Base-by-base conservation (phyloP, 2,113 vertebrate genomes). In the Caranx melampygus region DNA sequence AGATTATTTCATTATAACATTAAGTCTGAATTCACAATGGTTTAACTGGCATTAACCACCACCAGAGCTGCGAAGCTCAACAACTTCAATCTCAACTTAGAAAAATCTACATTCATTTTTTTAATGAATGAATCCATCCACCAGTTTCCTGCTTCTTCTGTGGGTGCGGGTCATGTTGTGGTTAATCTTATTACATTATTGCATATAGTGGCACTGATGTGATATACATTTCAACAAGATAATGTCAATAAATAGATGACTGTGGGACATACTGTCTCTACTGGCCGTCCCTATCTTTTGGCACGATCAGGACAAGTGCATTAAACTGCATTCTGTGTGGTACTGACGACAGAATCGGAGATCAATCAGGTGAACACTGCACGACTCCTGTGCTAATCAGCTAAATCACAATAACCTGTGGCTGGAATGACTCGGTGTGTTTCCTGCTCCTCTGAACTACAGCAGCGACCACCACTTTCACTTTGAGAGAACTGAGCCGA, bases 401-500 rank as follows among this genome's bases (percentile, higher is more conserved):
- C 6, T 20, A 5, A 45, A 47, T 62, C 8, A 45, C 33, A 12
- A n/a, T 33, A 35, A 44, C 26, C 4, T 15, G 15, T 14, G 35
- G 7, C 21, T 5, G 11, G 5, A 14, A 13, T 62, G 44, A 52
- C 15, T 35, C 42, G 15, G 6, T 31, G 15, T 10, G 9, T 6
- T 42, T 1, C 9, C 6, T 21, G 3, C 54, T 60, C 26, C 26
- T 21, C 1, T 49, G 15, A 3, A 1, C 21, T 18, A 14, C 12
- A 54, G 11, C 4, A 10, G 57, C 49, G 26, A 10, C 11, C 26
- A 15, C 20, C 44, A 26, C 26, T 72, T 21, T 14, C 44, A 26
- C 26, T 72, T 21, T 14, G 6, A 20, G 37, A 18, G 61, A 75
- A 71, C 61, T 59, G 35, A 77, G 51, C 16, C 10, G 15, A 40